phyloP scores from a whole-genome alignment of 2,888 invertebrate genomes.

The Pheosia tremula region DNA sequence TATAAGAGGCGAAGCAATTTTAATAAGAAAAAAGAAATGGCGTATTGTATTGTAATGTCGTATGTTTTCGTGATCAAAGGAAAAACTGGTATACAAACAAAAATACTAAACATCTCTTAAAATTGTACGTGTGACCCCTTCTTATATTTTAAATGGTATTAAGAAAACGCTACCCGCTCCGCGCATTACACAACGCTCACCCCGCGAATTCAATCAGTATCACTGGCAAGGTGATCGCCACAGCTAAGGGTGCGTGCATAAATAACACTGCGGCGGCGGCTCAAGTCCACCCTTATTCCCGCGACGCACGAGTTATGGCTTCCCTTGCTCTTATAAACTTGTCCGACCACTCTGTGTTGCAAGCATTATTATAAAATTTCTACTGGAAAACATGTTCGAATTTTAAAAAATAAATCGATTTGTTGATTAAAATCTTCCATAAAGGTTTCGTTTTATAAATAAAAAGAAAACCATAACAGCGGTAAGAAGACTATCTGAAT shows the following conservation, averaged over 20 bases:
- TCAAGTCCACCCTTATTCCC: conserved; percentile 47
- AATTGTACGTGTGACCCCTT: too few species aligned
- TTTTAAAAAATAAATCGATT: background rate
- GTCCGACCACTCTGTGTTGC: conserved; percentile 11
- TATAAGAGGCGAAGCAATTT: too few species aligned
- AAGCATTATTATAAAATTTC: background rate
- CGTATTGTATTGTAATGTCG: too few species aligned
- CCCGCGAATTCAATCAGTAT: conserved; percentile 73
- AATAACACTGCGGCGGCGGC: conserved; percentile 58
- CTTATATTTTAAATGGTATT: background rate
- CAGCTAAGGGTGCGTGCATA: conserved; percentile 70
- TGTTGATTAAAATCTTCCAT: too few species aligned
- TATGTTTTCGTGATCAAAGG: too few species aligned
- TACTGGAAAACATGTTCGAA: background rate
- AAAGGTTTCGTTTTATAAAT: too few species aligned
- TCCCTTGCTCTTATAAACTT: conserved; percentile 33
- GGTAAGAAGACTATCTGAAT: too few species aligned
- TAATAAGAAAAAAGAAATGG: too few species aligned
- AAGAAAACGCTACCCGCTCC: conserved; percentile 33
- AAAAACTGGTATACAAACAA: too few species aligned
- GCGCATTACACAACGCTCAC: conserved; percentile 28
- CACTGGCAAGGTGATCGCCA: conserved; percentile 60
- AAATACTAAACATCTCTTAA: too few species aligned
- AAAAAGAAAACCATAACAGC: too few species aligned
- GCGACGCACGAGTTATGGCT: conserved; percentile 38